A percentile compares a stretch with the other conserved stretches of the same genome.
Conservation (phyloP, 2,797 vertebrate genomes). For the Lutjanus campechanus region DNA sequence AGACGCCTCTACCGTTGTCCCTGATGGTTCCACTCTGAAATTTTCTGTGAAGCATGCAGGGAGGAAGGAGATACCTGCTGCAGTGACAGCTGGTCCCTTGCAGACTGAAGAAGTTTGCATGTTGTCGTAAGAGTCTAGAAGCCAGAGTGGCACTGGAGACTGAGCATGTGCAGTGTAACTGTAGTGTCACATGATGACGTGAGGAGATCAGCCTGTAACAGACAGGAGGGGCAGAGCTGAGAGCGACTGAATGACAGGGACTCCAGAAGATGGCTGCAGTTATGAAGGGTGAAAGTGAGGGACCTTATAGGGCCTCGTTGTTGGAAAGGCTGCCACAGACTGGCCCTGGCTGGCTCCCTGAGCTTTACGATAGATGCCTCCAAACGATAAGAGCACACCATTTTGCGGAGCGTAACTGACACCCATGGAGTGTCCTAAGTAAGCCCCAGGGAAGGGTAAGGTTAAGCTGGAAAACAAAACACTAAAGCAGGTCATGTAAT, state of each 20-base stretch:
- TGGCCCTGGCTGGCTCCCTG: conserved; percentile 7
- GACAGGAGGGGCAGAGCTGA: conserved; percentile 19
- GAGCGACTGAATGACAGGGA: conserved; percentile 11
- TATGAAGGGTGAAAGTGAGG: conserved; percentile 22
- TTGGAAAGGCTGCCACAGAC: conserved; percentile 20
- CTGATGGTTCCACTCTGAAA: conserved; percentile 50
- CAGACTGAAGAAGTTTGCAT: conserved; percentile 24
- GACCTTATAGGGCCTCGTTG: conserved; percentile 16
- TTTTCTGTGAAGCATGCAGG: conserved; percentile 50
- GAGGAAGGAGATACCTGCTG: conserved; percentile 40
- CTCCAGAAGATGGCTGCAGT: neutral
- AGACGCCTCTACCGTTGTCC: conserved; percentile 29
- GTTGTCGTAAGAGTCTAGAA: conserved; percentile 35
- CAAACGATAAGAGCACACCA: conserved; percentile 42
- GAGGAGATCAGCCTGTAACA: conserved; percentile 24
- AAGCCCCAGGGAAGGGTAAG: conserved; percentile 75
- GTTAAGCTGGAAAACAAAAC: conserved; percentile 77
- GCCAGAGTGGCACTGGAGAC: neutral
- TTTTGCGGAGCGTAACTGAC: conserved; percentile 76
- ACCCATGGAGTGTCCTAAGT: conserved; percentile 65
- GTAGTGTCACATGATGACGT: neutral
- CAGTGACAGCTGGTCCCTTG: conserved; percentile 35
- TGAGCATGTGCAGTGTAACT: conserved; percentile 34
- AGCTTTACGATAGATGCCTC: conserved; percentile 42
- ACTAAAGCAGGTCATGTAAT: conserved; percentile 77